Evolutionary conservation across 2,113 vertebrate genomes (phyloP).

Genomic region (Mionectes macconnelli): DNA sequence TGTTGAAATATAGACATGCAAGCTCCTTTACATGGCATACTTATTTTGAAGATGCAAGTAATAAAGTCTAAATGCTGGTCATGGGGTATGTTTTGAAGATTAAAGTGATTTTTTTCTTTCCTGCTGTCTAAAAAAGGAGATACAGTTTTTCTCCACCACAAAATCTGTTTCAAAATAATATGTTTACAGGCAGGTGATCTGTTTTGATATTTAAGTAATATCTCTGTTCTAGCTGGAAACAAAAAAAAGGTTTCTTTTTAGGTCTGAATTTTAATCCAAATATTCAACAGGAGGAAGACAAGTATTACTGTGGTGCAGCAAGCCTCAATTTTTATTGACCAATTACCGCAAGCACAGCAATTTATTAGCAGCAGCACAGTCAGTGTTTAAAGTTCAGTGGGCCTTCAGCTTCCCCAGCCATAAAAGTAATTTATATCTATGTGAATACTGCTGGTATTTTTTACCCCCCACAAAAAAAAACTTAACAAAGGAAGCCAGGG

Average conservation of each 20-base stretch:
- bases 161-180: not conserved
- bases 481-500: not conserved
- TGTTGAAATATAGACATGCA: not conserved
- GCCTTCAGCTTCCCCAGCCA: not conserved
- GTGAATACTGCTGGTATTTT: not conserved
- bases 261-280: not conserved
- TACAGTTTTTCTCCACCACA: not conserved
- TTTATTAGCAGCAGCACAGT: not conserved
- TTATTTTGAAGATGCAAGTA: not conserved
- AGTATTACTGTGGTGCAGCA: not conserved
- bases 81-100: not conserved
- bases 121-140: not conserved
- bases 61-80: not conserved
- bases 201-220: not conserved
- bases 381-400: conserved; percentile 27
- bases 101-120: not conserved
- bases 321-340: conserved; percentile 23
- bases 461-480: not conserved
- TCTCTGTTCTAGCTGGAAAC: not conserved
- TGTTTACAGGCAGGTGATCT: not conserved
- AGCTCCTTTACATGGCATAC: not conserved
- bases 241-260: not conserved
- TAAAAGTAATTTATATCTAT: conserved; percentile 14
- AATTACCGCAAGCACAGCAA: not conserved
- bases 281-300: not conserved